Conservation (phyloP, 2,888 invertebrate species). For the Oscheius sp. region DNA sequence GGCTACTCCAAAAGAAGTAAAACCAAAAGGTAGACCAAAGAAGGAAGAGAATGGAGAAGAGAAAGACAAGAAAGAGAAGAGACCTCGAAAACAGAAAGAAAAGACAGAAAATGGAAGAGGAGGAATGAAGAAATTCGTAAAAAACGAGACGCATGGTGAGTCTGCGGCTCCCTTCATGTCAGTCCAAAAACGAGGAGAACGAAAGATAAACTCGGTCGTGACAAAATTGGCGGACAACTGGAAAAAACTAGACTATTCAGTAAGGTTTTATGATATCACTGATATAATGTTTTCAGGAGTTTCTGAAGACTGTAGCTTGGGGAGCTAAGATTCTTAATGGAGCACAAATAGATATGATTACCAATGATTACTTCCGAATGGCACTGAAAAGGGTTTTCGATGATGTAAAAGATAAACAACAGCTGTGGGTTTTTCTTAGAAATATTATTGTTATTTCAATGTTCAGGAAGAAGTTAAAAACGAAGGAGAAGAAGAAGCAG, state of each 20-base stretch:
- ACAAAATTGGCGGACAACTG: constrained; percentile 15
- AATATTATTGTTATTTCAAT: not conserved
- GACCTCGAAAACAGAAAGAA: not conserved
- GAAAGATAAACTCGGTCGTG: not conserved
- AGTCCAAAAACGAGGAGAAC: constrained; percentile 14
- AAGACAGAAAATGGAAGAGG: not conserved
- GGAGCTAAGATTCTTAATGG: constrained; percentile 19
- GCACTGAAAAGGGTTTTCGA: constrained; percentile 11
- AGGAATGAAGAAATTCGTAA: constrained; percentile 20
- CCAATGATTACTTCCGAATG: constrained; percentile 12
- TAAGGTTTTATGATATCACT: not conserved
- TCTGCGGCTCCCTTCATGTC: constrained; percentile 7
- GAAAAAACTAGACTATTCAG: constrained; percentile 18
- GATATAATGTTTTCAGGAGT: constrained; percentile 17
- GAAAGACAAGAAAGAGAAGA: constrained; percentile 20
- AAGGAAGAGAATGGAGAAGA: constrained; percentile 7
- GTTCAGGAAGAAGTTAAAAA: constrained; percentile 24
- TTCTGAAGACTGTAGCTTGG: constrained; percentile 1
- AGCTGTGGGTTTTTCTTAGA: constrained; percentile 19
- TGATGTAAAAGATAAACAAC: constrained; percentile 22
- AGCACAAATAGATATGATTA: constrained; percentile 14
- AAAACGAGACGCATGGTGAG: not conserved
- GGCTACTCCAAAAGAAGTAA: not conserved
- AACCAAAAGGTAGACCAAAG: not conserved
- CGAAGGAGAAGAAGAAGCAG: constrained; percentile 22